These are phyloP conservation scores for Haliclona indistincta DNA, from an alignment of 37 sponge, comb jelly and placozoan species.

Conservation along the genomic window DNA sequence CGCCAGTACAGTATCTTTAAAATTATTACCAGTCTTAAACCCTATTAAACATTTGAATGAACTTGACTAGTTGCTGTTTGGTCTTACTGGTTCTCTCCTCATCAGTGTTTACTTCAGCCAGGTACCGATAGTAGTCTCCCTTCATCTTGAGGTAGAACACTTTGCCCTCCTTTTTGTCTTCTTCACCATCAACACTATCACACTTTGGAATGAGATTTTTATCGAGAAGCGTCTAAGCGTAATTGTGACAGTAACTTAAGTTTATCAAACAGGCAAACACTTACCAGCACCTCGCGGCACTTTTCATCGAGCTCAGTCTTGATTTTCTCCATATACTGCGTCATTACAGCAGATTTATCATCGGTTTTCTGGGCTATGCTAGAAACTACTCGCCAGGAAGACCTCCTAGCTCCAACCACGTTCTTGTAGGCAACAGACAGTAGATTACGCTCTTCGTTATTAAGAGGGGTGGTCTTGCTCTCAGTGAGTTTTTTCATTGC, in stretches of 20 bases:
- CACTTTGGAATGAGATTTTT: too few relatives aligned
- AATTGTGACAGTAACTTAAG: too few relatives aligned
- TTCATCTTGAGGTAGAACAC: slow-evolving; percentile 98
- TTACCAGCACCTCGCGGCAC: slow-evolving; percentile 82
- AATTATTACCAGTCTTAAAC: too few relatives aligned
- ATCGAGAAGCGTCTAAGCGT: too few relatives aligned
- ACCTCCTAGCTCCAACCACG: slow-evolving; percentile 74
- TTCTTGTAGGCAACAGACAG: slow-evolving; percentile 89
- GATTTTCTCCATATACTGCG: slow-evolving; percentile 68
- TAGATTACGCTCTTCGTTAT: slow-evolving; percentile 72
- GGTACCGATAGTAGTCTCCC: slow-evolving; percentile 95
- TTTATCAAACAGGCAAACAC: too few relatives aligned
- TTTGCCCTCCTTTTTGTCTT: slow-evolving; percentile 24
- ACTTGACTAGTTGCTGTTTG: too few relatives aligned
- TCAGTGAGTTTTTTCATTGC: slow-evolving; percentile 56
- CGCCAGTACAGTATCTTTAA: too few relatives aligned
- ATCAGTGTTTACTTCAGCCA: slow-evolving; percentile 80
- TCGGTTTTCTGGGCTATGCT: slow-evolving; percentile 63
- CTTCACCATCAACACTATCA: too few relatives aligned
- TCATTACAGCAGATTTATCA: slow-evolving; percentile 29
- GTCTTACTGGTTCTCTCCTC: too few relatives aligned
- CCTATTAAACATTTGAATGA: too few relatives aligned
- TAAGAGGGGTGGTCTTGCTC: background rate
- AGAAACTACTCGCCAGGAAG: slow-evolving; percentile 77
- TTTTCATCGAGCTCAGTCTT: slow-evolving; percentile 71